These are phyloP conservation scores for Phalacrocorax aristotelis DNA, from an alignment of 2,113 vertebrate genomes.

Conservation along the genomic window DNA sequence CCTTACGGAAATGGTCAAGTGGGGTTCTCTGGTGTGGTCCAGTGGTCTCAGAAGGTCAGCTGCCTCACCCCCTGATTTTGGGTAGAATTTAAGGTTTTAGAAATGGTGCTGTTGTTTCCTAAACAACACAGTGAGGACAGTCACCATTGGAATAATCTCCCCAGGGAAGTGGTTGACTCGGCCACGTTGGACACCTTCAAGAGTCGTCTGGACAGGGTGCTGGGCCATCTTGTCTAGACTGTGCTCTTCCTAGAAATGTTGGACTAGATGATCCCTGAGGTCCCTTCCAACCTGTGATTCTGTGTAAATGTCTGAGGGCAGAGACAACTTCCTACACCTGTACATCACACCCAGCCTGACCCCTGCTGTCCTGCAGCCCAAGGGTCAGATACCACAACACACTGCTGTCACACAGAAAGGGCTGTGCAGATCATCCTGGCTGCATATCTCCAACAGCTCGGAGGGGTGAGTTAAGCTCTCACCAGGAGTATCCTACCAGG, in stretches of 20 bases:
- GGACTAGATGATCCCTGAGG: no score
- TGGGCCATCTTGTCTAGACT: no score
- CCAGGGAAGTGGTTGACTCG: no score
- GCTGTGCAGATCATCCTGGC: neutral
- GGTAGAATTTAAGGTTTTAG: neutral
- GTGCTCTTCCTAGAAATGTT: no score
- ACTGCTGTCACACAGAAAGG: neutral
- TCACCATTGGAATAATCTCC: no score
- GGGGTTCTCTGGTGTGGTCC: neutral
- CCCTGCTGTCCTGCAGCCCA: accelerated
- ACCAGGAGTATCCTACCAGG: neutral
- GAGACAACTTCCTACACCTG: neutral
- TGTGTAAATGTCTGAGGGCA: neutral
- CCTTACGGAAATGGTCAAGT: neutral
- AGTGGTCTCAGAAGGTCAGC: neutral
- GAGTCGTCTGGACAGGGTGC: no score
- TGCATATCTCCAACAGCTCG: neutral
- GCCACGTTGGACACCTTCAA: no score
- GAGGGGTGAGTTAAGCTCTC: neutral
- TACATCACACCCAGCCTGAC: neutral
- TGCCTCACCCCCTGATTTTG: neutral
- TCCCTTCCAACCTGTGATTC: no score
- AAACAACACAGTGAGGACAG: neutral
- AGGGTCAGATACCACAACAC: neutral
- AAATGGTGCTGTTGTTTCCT: neutral